Evolutionary conservation across 2,113 vertebrate species (phyloP), one percentile per base, ranked within the genome.

Genomic region (Scopus umbretta): DNA sequence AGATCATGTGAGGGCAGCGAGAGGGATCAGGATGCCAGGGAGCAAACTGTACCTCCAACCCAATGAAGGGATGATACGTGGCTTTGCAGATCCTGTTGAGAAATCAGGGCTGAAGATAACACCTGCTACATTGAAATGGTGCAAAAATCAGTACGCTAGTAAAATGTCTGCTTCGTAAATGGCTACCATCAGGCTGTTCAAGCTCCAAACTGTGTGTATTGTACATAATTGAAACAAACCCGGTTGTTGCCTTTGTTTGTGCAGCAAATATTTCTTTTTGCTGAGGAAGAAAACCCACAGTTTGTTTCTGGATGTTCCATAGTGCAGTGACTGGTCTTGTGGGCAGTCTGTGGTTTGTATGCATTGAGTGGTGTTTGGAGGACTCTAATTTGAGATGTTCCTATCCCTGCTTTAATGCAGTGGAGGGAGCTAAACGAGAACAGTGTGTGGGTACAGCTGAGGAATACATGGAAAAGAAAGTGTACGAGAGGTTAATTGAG

Each of bases 401-500:
- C 55, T 90, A 4, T 79, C 43, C n/a, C 8, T 53, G 32, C 62
- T 89, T 76, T 50, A 67, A 42, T 66, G 50, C 23, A 74, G 3
- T 49, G 47, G 67, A 65, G 43, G 29, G 68, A 72, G 19, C 56
- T 94, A 38, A 75, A 81, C 1, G 17, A 80, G 87, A 93, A 5
- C 53, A 1, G 3, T 5, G 9, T 43, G 65, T 53, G 52, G 38
- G 65, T 72, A 21, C 36, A 79, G 59, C 67, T 74, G 71, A 68
- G 88, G 40, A 80, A 52, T 56, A 67, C 29, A 16, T 21, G 40
- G 50, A 34, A 70, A 70, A 68, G 38, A 26, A 79, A 79, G 40
- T 1, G 1, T 63, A 12, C 0, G 3, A 90, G 40, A 53, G 40
- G n/a, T 32, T 80, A 5, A 42, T 36, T 45, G 74, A 66, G 34